These are phyloP conservation scores for Hyperopisus bebe DNA, from an alignment of 2,113 vertebrate genomes.

Conservation along the genomic window DNA sequence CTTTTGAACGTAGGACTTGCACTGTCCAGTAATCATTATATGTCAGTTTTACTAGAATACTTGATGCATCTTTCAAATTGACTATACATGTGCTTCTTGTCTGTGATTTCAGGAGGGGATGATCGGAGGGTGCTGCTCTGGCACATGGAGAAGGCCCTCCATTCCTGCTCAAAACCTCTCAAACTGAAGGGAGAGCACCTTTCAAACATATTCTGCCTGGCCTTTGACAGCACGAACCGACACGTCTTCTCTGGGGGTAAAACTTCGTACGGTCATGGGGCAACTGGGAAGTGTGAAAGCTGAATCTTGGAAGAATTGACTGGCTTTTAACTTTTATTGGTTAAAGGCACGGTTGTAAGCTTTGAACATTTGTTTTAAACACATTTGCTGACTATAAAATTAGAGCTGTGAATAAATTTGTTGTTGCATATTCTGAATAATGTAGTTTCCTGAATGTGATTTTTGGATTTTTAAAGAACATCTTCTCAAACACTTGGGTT, in stretches of 20 bases:
- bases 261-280: constrained; percentile 1
- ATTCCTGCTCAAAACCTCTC: constrained; percentile 80
- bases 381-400: not conserved
- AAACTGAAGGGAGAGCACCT: constrained; percentile 95
- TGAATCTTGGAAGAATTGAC: not conserved
- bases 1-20: not conserved
- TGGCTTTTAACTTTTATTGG: not conserved
- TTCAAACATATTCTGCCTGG: constrained; percentile 96
- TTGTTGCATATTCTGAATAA: not conserved
- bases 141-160: constrained; percentile 93
- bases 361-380: not conserved
- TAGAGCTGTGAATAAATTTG: not conserved
- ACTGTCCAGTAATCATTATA: not conserved
- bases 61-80: constrained; percentile 20
- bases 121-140: constrained; percentile 91
- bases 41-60: not conserved
- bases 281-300: not conserved
- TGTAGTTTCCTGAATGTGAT: not conserved
- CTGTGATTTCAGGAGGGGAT: constrained; percentile 73
- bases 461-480: not conserved
- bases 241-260: constrained; percentile 94
- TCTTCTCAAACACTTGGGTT: too few relatives aligned
- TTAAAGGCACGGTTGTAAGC: not conserved
- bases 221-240: constrained; percentile 93
- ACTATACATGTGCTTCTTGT: constrained; percentile 14